Percentiles rank a stretch among this genome's conserved stretches.
phyloP scores from a whole-genome alignment of 2,888 invertebrate genomes.

The Microctonus hyperodae region DNA sequence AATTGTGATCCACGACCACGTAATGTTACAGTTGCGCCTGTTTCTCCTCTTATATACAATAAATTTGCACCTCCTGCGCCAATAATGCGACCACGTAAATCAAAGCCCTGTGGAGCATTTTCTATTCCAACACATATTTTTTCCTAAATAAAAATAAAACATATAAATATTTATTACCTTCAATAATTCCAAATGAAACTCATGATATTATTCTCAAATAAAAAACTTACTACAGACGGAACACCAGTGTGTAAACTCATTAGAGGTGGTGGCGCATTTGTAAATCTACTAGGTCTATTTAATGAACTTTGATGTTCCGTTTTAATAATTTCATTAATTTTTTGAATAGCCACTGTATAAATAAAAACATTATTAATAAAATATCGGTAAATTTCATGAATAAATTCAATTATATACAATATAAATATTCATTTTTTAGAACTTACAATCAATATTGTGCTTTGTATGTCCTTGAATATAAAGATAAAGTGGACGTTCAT shows the following conservation, averaged over 20 bases:
- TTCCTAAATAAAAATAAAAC: constrained; percentile 63
- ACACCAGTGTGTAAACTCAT: constrained; percentile 63
- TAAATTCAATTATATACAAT: constrained; percentile 14
- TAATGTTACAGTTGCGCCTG: constrained; percentile 78
- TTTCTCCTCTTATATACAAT: constrained; percentile 80
- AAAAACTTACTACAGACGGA: constrained; percentile 54
- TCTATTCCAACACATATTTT: constrained; percentile 81
- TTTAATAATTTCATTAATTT: constrained; percentile 66
- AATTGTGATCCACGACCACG: constrained; percentile 74
- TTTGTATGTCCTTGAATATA: constrained; percentile 67
- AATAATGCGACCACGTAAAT: constrained; percentile 76
- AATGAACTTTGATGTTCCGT: constrained; percentile 59
- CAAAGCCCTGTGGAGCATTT: constrained; percentile 78
- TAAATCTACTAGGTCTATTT: constrained; percentile 61
- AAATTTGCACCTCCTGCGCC: constrained; percentile 77
- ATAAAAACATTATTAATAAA: not conserved
- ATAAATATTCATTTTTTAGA: not conserved
- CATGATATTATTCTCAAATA: no score
- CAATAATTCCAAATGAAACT: not conserved
- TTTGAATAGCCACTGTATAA: constrained; percentile 64
- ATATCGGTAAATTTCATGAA: not conserved
- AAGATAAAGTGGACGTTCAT: constrained; percentile 67
- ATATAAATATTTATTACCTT: not conserved
- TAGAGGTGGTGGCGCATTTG: constrained; percentile 63
- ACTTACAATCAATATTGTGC: constrained; percentile 64